phyloP scores from a whole-genome alignment of 2,888 invertebrate genomes.

The Hecatera dysodea region DNA sequence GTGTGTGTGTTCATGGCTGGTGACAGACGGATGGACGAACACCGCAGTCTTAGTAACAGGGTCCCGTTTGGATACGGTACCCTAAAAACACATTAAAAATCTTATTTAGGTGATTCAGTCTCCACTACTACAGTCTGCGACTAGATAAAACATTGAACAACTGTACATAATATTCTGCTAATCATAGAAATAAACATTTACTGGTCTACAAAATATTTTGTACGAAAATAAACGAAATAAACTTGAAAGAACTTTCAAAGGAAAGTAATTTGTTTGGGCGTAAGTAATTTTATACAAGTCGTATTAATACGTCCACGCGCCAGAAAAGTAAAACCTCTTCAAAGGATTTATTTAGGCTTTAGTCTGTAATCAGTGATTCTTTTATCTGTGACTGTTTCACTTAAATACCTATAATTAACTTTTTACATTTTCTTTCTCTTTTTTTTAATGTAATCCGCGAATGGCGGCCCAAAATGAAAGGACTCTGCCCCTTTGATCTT shows the following conservation, averaged over 20 bases:
- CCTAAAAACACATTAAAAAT: too few relatives aligned
- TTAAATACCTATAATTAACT: conserved; percentile 75
- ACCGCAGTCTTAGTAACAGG: too few relatives aligned
- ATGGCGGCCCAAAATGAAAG: conserved; percentile 76
- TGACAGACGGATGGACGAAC: too few relatives aligned
- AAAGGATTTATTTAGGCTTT: conserved; percentile 65
- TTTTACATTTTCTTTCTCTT: conserved; percentile 72
- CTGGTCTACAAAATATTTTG: conserved; percentile 12
- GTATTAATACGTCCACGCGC: conserved; percentile 57
- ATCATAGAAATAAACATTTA: conserved; percentile 17
- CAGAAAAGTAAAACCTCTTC: conserved; percentile 63
- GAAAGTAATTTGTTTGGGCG: conserved; percentile 60
- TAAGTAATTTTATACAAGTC: conserved; percentile 61
- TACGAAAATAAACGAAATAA: conserved; percentile 26
- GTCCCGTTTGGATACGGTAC: too few relatives aligned
- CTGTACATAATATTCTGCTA: not conserved
- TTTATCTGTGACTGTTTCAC: conserved; percentile 70
- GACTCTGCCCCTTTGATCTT: conserved; percentile 76
- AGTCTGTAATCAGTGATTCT: conserved; percentile 65
- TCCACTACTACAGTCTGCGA: too few relatives aligned
- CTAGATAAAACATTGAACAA: not conserved
- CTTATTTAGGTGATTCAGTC: not conserved
- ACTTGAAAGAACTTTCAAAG: conserved; percentile 46
- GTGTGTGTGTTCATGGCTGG: too few relatives aligned
- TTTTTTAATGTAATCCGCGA: conserved; percentile 77